Evolutionary conservation across 2,888 invertebrate species (phyloP).

Genomic region (Leptopterna dolabrata): DNA sequence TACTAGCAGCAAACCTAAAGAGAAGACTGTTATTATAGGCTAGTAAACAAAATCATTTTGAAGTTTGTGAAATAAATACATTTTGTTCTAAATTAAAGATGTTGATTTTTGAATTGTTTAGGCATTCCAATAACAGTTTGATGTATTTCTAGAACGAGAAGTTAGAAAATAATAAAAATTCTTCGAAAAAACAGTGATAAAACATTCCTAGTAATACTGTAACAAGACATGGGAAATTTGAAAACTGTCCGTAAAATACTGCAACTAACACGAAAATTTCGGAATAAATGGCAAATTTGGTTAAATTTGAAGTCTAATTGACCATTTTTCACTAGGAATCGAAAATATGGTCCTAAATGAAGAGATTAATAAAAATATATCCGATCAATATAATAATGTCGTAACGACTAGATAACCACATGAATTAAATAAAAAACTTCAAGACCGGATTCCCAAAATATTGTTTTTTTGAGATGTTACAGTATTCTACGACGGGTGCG

Average conservation of each 20-base stretch:
- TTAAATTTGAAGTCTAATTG: background rate
- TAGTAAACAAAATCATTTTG: too few species aligned
- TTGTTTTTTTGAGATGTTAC: slow-evolving; percentile 2
- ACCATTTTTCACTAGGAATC: background rate
- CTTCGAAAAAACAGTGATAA: background rate
- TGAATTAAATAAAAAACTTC: background rate
- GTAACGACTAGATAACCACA: background rate
- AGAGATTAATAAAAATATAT: background rate
- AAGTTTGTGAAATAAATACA: too few species aligned
- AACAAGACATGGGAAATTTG: background rate
- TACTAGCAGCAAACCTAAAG: too few species aligned
- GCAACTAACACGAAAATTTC: background rate
- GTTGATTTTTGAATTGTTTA: too few species aligned
- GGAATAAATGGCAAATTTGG: background rate
- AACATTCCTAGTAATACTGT: background rate
- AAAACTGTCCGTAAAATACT: slow-evolving; percentile 8
- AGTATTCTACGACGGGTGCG: too few species aligned
- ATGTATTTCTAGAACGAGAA: background rate
- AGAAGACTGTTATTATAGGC: too few species aligned
- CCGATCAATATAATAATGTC: background rate
- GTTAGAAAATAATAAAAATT: slow-evolving; percentile 5
- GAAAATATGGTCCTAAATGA: background rate
- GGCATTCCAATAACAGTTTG: background rate
- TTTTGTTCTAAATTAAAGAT: too few species aligned
- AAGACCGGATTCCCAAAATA: background rate